Conservation (phyloP, 2,797 vertebrate species). For the Megalops cyprinoides region DNA sequence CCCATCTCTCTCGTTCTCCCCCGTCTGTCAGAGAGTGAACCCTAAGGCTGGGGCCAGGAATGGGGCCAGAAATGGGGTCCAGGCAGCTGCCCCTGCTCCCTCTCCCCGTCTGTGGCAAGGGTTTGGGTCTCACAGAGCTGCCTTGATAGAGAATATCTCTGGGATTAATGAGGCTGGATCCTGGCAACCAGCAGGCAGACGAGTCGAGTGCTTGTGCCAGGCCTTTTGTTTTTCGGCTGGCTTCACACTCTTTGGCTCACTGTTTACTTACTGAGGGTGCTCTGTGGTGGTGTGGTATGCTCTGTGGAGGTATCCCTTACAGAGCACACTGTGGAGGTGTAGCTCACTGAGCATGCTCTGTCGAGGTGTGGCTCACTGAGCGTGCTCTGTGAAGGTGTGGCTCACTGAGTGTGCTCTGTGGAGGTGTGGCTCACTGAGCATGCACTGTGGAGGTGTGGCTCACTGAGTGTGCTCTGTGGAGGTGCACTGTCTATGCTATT, state of each 20-base stretch:
- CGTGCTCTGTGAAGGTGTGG: too few relatives aligned
- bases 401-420: too few relatives aligned
- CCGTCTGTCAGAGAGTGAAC: not conserved
- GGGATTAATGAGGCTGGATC: slow-evolving; percentile 65
- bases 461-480: too few relatives aligned
- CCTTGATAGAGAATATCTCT: slow-evolving; percentile 52
- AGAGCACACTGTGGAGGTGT: not conserved
- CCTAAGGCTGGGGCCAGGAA: slow-evolving; percentile 23
- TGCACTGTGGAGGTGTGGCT: too few relatives aligned
- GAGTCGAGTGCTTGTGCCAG: slow-evolving; percentile 34
- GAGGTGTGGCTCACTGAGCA: too few relatives aligned
- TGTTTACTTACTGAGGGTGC: slow-evolving; percentile 55
- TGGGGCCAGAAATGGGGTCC: slow-evolving; percentile 50
- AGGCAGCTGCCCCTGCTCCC: slow-evolving; percentile 54
- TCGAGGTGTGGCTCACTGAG: too few relatives aligned
- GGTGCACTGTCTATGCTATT: too few relatives aligned
- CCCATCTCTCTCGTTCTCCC: slow-evolving; percentile 52
- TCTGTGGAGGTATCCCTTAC: not conserved
- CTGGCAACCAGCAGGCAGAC: slow-evolving; percentile 48
- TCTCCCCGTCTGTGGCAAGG: slow-evolving; percentile 43
- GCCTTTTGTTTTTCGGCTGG: slow-evolving; percentile 48
- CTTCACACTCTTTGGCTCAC: too few relatives aligned
- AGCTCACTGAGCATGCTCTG: not conserved
- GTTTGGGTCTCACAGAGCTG: slow-evolving; percentile 53
- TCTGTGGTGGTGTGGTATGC: slow-evolving; percentile 1